Evolutionary conservation across 1,140 invertebrate genomes (phyloP), one percentile per base, ranked within the genome.

Genomic region (Lithobius niger): DNA sequence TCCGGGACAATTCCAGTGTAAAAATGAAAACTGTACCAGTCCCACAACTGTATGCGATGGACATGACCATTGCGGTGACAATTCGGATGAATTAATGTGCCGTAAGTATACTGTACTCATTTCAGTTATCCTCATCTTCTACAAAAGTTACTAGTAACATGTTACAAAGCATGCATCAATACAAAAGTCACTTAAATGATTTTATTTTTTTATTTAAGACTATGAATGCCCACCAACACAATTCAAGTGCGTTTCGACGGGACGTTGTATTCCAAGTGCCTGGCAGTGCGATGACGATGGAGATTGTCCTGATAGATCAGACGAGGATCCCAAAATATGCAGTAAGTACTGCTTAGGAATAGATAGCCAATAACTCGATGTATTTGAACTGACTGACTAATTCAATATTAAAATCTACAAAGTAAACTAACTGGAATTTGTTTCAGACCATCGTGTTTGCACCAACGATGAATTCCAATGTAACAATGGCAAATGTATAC

Each of bases 271-370:
- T 55, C 79, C 96, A 18, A 82, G 84, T 27, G 84, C 88, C 40
- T 99, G 95, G 93, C 88, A 88, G 63, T 97, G 94, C 67, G 93
- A 97, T 65, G 88, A 88, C 0, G 91, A 96, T 65, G 80, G 88
- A 3, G 92, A 97, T 67, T 97, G 94, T 67, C 86, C 87, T 64
- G 94, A 97, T 69, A 86, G 85, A 43, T 87, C 84, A 49, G 93
- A 98, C 67, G 94, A 97, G 75, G 87, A 91, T 70, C 82, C 86
- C 0, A 72, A 74, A 1, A 82, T 90, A 60, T 97, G 92, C 69
- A 81, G 82, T 84, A 71, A 78, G 80, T 75, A n/a, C n/a, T n/a
- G n/a, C n/a, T n/a, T n/a, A n/a, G n/a, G n/a, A n/a, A n/a, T 60
- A 13, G 6, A n/a, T n/a, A n/a, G n/a, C n/a, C n/a, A n/a, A n/a